Percentiles rank a stretch among this genome's conserved stretches.
phyloP scores from a whole-genome alignment of 2,113 vertebrate species.

The Scortum barcoo region DNA sequence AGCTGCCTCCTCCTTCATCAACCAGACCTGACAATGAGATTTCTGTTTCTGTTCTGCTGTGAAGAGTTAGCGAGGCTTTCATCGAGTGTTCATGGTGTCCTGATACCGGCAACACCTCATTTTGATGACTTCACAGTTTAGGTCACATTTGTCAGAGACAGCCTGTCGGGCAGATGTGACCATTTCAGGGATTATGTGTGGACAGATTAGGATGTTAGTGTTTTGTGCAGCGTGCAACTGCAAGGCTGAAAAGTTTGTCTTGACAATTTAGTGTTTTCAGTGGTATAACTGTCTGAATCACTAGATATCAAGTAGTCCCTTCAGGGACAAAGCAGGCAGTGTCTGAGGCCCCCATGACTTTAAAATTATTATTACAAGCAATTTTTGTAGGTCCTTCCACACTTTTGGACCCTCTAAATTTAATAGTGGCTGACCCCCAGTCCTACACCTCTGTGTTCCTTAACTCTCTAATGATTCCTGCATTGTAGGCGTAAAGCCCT shows the following conservation, averaged over 20 bases:
- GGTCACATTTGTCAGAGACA: constrained; percentile 32
- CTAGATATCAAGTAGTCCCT: constrained; percentile 30
- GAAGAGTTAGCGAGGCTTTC: not conserved
- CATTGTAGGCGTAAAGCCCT: not conserved
- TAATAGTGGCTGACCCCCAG: too few relatives aligned
- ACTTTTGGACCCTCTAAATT: too few relatives aligned
- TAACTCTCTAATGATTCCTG: constrained; percentile 30
- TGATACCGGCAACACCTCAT: constrained; percentile 29
- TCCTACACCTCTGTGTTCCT: too few relatives aligned
- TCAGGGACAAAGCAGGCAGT: too few relatives aligned
- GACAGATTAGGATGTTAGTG: constrained; percentile 27
- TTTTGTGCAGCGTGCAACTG: constrained; percentile 9
- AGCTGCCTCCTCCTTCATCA: constrained; percentile 16
- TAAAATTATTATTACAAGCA: too few relatives aligned
- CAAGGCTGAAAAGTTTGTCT: constrained; percentile 40
- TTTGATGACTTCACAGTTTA: constrained; percentile 39
- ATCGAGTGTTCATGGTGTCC: constrained; percentile 15
- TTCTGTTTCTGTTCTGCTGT: not conserved
- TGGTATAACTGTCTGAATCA: constrained; percentile 34
- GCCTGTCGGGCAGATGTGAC: constrained; percentile 34
- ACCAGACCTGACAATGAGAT: not conserved
- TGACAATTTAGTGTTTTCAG: constrained; percentile 39
- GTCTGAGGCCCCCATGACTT: too few relatives aligned
- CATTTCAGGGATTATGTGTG: constrained; percentile 23
- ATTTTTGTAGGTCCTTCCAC: too few relatives aligned